phyloP scores from a whole-genome alignment of 2,888 invertebrate genomes.

The Tryphoninae sp. region DNA sequence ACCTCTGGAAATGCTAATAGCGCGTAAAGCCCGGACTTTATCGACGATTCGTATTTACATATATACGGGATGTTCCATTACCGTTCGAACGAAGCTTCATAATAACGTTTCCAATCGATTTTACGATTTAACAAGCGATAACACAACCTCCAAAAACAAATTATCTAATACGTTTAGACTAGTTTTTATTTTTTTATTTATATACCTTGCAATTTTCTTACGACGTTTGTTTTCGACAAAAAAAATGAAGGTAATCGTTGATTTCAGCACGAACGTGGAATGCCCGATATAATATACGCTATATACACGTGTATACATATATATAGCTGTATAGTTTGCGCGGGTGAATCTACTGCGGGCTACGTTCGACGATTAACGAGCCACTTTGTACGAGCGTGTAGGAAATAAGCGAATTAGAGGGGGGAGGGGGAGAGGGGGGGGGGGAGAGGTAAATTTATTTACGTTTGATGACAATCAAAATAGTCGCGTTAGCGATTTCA shows the following conservation, averaged over 20 bases:
- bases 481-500: slow-evolving; percentile 14
- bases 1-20: background rate
- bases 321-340: background rate
- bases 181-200: too few relatives aligned
- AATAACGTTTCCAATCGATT: background rate
- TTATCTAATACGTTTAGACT: too few relatives aligned
- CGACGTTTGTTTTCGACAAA: background rate
- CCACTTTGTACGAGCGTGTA: slow-evolving; percentile 19
- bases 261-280: background rate
- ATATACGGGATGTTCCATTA: background rate
- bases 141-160: too few relatives aligned
- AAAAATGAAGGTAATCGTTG: background rate
- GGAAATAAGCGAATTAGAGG: background rate
- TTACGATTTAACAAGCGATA: background rate
- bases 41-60: slow-evolving; percentile 2
- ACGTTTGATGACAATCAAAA: slow-evolving; percentile 34
- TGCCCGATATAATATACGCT: background rate
- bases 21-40: background rate
- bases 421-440: too few relatives aligned
- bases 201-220: background rate
- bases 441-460: slow-evolving; percentile 23
- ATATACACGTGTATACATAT: background rate
- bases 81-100: too few relatives aligned
- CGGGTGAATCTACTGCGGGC: slow-evolving; percentile 4
- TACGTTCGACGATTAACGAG: slow-evolving; percentile 47